Percentiles rank a stretch among this genome's conserved stretches.
phyloP scores from a whole-genome alignment of 1,140 invertebrate genomes.

The Cydia pomonella region DNA sequence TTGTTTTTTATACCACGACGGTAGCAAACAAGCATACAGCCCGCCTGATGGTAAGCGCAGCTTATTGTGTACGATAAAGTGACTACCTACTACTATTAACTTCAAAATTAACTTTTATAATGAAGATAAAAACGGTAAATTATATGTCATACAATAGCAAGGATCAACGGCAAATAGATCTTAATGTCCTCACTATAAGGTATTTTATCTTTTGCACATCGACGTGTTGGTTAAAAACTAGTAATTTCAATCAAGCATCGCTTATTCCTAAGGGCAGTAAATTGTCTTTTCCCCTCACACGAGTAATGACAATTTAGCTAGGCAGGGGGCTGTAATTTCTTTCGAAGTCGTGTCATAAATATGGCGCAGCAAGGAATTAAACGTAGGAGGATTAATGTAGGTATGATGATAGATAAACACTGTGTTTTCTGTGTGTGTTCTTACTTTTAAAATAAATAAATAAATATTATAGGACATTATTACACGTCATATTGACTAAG shows the following conservation, averaged over 20 bases:
- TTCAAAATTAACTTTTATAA: not conserved
- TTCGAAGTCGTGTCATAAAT: not conserved
- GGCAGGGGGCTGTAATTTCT: constrained; percentile 28
- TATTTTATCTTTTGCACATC: not conserved
- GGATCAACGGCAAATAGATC: not conserved
- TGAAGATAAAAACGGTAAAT: not conserved
- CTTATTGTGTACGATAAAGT: too few relatives aligned
- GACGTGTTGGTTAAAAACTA: constrained; percentile 37
- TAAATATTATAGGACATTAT: too few relatives aligned
- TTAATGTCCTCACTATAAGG: not conserved
- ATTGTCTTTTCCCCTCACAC: constrained; percentile 28
- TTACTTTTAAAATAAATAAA: too few relatives aligned
- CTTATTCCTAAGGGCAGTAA: constrained; percentile 34
- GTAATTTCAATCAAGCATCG: constrained; percentile 38
- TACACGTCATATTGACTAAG: too few relatives aligned
- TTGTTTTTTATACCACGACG: too few relatives aligned
- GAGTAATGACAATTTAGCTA: constrained; percentile 35
- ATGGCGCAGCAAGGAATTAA: not conserved
- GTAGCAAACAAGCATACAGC: too few relatives aligned
- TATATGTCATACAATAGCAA: too few relatives aligned
- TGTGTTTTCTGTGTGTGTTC: not conserved
- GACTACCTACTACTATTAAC: not conserved
- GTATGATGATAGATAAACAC: not conserved
- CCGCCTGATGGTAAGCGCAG: too few relatives aligned
- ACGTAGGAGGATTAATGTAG: not conserved